Evolutionary conservation across 2,888 invertebrate species (phyloP), one percentile per base, ranked within the genome.

Genomic region (Tachystola acroxantha): DNA sequence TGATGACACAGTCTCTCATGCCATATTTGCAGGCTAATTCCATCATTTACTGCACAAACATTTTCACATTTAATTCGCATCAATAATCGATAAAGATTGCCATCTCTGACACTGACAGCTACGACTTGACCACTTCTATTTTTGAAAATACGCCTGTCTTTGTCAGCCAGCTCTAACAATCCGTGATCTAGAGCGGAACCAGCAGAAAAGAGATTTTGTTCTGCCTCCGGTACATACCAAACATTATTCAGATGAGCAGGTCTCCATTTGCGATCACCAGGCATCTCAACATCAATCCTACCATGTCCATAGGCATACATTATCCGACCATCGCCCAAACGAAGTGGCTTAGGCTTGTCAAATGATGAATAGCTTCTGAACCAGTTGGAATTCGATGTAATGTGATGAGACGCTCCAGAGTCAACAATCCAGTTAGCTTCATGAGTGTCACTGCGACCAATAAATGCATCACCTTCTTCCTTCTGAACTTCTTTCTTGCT

Each of bases 381-480:
- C 9, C 9, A 20, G 3, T 32, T n/a, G 3, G 31, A n/a, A 5
- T 10, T 20, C 16, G 16, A 16, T 11, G 20, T 20, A 2, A 10
- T 32, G 10, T 32, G 31, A 10, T 19, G 20, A 3, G 31, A 32
- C 10, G 31, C 31, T 2, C 20, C 31, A 6, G 20, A 32, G 20
- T 32, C 31, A 19, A 32, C 20, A 9, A 32, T 32, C 31, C 31
- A 32, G 4, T 32, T 30, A 4, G 16, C 9, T 9, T 4, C 11
- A 7, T 7, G 7, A 4, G n/a, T 10, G 1, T 14, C 4, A 9
- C 14, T 9, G 7, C 16, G 30, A 30, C 9, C 9, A 9, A 30
- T 7, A 30, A 30, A 30, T 14, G 30, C 30, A 14, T 30, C 30
- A 14, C 30, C 30, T 14, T 30, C 13, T 20, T 20, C 7, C 20